phyloP scores from a whole-genome alignment of 1,140 invertebrate species.

The Pemphigus obesinymphae region DNA sequence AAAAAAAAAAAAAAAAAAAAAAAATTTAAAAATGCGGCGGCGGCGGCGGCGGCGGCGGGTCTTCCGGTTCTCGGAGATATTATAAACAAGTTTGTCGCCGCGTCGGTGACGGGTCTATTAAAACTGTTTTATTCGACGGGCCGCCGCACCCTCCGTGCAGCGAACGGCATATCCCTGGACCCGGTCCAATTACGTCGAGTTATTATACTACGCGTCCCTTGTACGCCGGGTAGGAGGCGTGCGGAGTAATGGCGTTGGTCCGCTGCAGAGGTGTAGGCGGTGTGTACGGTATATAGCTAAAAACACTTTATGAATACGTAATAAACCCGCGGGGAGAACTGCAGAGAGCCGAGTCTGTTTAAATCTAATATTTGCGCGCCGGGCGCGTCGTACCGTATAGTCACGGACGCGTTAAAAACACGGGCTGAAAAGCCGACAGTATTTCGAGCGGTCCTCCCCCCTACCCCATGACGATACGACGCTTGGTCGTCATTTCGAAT shows the following conservation, averaged over 20 bases:
- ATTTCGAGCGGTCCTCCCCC: too few relatives aligned
- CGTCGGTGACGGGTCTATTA: too few relatives aligned
- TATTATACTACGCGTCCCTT: background rate
- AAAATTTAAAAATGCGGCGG: too few relatives aligned
- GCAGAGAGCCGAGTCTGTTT: constrained; percentile 19
- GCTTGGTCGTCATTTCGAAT: constrained; percentile 1
- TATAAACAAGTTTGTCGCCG: too few relatives aligned
- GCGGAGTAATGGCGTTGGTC: too few relatives aligned
- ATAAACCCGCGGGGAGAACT: constrained; percentile 28
- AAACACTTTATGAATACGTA: constrained; percentile 41
- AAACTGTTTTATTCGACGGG: background rate
- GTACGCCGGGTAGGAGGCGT: background rate
- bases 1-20: too few relatives aligned
- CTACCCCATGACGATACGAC: background rate
- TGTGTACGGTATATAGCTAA: too few relatives aligned
- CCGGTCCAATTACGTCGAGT: constrained; percentile 22
- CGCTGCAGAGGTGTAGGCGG: background rate
- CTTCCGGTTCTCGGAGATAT: too few relatives aligned
- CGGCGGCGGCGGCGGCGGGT: background rate
- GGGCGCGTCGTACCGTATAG: background rate
- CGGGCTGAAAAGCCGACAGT: background rate
- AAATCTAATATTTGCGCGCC: constrained; percentile 33
- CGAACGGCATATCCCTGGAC: background rate
- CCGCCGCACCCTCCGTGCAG: too few relatives aligned
- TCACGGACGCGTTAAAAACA: constrained; percentile 31